phyloP scores from a whole-genome alignment of 2,888 invertebrate species.

The Drosophila antonietae region DNA sequence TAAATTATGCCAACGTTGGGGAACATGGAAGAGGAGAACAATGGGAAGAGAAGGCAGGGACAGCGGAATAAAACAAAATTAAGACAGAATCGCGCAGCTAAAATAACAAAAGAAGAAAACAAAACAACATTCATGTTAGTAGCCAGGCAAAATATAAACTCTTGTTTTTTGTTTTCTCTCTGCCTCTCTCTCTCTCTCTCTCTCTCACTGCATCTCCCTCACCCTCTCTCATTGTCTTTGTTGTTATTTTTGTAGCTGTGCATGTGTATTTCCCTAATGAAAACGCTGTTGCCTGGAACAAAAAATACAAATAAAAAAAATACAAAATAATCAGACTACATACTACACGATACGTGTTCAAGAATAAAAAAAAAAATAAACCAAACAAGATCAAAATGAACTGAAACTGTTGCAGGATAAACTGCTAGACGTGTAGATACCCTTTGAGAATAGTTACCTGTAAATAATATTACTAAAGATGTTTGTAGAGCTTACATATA shows the following conservation, averaged over 20 bases:
- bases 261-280: slow-evolving; percentile 65
- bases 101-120: slow-evolving; percentile 46
- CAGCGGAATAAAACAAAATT: slow-evolving; percentile 46
- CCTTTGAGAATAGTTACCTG: neutral
- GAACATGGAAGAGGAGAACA: slow-evolving; percentile 1
- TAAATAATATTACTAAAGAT: too few species aligned
- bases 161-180: slow-evolving; percentile 35
- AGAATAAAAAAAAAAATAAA: slow-evolving; percentile 35
- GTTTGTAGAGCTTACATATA: too few species aligned
- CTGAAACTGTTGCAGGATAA: neutral
- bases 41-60: neutral
- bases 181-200: neutral
- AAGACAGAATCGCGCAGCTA: slow-evolving; percentile 61
- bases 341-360: slow-evolving; percentile 49
- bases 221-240: slow-evolving; percentile 12
- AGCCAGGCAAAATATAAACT: slow-evolving; percentile 45
- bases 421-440: neutral
- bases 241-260: slow-evolving; percentile 44
- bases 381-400: slow-evolving; percentile 41
- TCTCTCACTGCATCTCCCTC: neutral
- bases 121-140: slow-evolving; percentile 41
- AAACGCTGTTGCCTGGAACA: slow-evolving; percentile 53
- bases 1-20: slow-evolving; percentile 62
- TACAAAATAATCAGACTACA: slow-evolving; percentile 63
- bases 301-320: slow-evolving; percentile 58